A percentile compares a stretch with the other conserved stretches of the same genome.
Conservation (phyloP, 2,113 vertebrate genomes). For the Coreoperca whiteheadi region DNA sequence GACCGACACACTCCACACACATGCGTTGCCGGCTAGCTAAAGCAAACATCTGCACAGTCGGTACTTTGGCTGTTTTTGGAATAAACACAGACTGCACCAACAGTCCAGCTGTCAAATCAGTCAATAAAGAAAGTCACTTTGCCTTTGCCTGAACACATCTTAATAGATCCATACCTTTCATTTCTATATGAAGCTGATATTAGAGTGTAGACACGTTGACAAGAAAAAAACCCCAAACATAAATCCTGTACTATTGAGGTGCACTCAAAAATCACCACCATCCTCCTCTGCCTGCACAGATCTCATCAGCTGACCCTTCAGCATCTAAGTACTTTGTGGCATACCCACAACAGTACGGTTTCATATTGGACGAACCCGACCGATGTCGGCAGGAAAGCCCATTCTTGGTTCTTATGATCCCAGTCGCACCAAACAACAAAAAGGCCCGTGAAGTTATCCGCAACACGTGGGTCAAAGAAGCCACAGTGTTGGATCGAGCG, state of each 20-base stretch:
- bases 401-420: conserved; percentile 62
- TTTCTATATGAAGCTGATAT: background rate
- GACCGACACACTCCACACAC: background rate
- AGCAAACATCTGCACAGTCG: background rate
- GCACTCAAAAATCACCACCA: background rate
- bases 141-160: background rate
- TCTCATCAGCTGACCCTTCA: background rate
- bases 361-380: conserved; percentile 47
- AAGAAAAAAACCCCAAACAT: background rate
- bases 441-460: conserved; percentile 58
- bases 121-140: background rate
- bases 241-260: too few relatives aligned
- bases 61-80: background rate
- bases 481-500: background rate
- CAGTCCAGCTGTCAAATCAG: too few relatives aligned
- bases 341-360: conserved; percentile 47
- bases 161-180: background rate
- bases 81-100: background rate
- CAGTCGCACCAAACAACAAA: conserved; percentile 43
- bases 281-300: conserved; percentile 13
- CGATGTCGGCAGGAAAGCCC: conserved; percentile 55
- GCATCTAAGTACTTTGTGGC: conserved; percentile 30
- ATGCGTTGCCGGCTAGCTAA: background rate
- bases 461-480: conserved; percentile 52
- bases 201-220: background rate